Percentiles rank a stretch among this genome's conserved stretches.
phyloP scores from a whole-genome alignment of 2,113 vertebrate species.

The Cinclus mexicanus region DNA sequence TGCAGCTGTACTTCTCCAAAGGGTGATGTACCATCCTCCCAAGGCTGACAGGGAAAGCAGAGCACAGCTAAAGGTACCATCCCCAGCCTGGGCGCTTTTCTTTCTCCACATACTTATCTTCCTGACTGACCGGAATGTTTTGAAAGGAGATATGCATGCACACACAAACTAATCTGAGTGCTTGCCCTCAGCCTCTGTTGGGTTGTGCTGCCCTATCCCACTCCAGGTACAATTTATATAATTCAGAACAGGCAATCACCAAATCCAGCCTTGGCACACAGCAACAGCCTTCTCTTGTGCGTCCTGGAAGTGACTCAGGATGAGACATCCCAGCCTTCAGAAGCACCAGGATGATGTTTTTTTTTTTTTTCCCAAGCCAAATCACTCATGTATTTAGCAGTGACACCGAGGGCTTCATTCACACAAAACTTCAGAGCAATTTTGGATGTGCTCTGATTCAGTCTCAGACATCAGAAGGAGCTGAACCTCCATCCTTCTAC shows the following conservation, averaged over 20 bases:
- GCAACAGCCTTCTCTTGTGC: neutral
- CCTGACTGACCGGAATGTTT: neutral
- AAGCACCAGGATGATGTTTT: neutral
- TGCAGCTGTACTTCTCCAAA: neutral
- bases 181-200: rapidly evolving
- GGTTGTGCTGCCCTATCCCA: neutral
- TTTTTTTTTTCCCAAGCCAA: neutral
- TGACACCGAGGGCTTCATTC: neutral
- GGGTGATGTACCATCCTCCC: neutral
- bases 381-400: neutral
- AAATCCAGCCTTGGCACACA: neutral
- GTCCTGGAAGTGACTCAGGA: neutral
- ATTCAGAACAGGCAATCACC: neutral
- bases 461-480: neutral
- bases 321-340: neutral
- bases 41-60: neutral
- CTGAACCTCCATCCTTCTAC: neutral
- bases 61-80: neutral
- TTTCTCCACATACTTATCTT: neutral
- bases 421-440: neutral
- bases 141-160: neutral
- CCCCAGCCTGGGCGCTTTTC: neutral
- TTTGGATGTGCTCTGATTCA: neutral
- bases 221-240: neutral
- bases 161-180: neutral